phyloP scores from a whole-genome alignment of 2,113 vertebrate genomes.

The Andinoacara biseriatus region DNA sequence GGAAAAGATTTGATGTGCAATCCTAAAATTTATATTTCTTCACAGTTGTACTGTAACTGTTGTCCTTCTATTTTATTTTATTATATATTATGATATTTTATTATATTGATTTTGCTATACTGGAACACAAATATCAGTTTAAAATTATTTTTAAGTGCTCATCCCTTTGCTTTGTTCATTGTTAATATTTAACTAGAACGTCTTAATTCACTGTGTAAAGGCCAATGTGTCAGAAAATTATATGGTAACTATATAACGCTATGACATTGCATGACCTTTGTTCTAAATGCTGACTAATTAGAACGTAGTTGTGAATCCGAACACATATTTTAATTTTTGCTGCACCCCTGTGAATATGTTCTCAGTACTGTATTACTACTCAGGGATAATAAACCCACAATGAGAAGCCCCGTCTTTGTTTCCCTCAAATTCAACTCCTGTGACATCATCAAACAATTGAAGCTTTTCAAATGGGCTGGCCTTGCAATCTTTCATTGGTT shows the following conservation, averaged over 20 bases:
- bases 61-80: not conserved
- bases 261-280: not conserved
- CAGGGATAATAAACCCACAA: not conserved
- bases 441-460: constrained; percentile 7
- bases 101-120: not conserved
- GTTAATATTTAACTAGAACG: not conserved
- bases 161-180: not conserved
- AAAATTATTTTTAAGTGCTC: not conserved
- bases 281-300: not conserved
- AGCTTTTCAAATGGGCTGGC: not conserved
- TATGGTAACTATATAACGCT: not conserved
- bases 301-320: not conserved
- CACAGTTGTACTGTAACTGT: not conserved
- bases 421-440: not conserved
- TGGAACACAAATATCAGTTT: not conserved
- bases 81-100: not conserved
- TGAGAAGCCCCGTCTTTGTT: not conserved
- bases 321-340: not conserved
- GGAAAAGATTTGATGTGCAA: not conserved
- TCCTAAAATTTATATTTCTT: not conserved
- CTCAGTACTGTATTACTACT: not conserved
- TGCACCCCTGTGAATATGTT: not conserved
- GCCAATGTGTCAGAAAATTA: not conserved
- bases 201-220: not conserved
- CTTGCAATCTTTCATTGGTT: constrained; percentile 11